These are phyloP conservation scores for Spea hammondii DNA, from an alignment of 2,797 vertebrate genomes.

Conservation along the genomic window DNA sequence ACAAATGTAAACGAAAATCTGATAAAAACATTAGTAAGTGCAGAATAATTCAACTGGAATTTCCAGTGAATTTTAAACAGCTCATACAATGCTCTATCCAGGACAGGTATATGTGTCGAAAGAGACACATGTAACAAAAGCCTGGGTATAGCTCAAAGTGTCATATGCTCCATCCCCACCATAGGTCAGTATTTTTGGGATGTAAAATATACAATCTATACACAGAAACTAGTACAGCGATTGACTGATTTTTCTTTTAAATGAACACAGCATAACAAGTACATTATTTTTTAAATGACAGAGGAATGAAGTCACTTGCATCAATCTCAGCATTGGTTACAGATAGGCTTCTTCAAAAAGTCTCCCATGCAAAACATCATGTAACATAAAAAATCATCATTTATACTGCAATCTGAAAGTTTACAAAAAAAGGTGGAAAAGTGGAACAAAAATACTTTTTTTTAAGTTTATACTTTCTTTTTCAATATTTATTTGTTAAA, in stretches of 20 bases:
- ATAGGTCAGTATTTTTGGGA: conserved; percentile 76
- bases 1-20: conserved; percentile 82
- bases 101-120: conserved; percentile 66
- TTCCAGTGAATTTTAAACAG: conserved; percentile 72
- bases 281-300: conserved; percentile 70
- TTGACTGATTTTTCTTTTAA: conserved; percentile 64
- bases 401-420: conserved; percentile 67
- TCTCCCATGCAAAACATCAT: conserved; percentile 84
- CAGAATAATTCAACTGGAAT: conserved; percentile 75
- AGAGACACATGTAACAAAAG: conserved; percentile 66
- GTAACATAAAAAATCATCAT: conserved; percentile 75
- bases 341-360: conserved; percentile 69
- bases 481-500: conserved; percentile 54
- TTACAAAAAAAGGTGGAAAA: conserved; percentile 65
- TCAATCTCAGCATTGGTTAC: conserved; percentile 70
- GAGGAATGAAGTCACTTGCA: conserved; percentile 66
- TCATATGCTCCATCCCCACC: conserved; percentile 74
- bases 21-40: conserved; percentile 82
- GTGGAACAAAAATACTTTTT: conserved; percentile 41
- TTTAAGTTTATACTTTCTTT: conserved; percentile 38
- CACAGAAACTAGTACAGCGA: conserved; percentile 69
- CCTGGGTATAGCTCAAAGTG: conserved; percentile 78
- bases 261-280: conserved; percentile 74
- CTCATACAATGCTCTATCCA: conserved; percentile 71
- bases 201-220: conserved; percentile 80